A percentile compares a stretch with the other conserved stretches of the same genome.
Conservation (phyloP, 2,888 invertebrate species). For the Acrocyrtus sp. region DNA sequence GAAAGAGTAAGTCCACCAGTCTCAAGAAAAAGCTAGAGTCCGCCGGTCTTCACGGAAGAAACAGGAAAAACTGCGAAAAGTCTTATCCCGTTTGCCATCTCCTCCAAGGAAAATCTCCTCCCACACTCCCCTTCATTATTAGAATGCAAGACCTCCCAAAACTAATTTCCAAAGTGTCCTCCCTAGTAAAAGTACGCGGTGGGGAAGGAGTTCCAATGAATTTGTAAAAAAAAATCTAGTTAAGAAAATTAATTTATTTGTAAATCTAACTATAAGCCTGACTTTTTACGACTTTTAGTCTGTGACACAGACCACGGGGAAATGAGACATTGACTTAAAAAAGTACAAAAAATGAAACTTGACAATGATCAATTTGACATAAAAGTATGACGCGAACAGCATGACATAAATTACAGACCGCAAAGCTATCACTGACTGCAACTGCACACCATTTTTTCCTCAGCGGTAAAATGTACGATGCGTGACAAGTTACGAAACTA, state of each 20-base stretch:
- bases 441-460: no score
- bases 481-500: no score
- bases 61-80: slow-evolving; percentile 45
- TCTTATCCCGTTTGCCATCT: slow-evolving; percentile 51
- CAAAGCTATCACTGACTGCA: no score
- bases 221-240: slow-evolving; percentile 14
- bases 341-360: background rate
- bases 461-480: no score
- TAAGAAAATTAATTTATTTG: background rate
- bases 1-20: slow-evolving; percentile 9
- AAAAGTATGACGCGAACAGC: background rate
- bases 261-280: background rate
- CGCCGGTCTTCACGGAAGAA: slow-evolving; percentile 48
- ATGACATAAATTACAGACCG: no score
- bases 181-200: background rate
- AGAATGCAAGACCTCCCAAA: slow-evolving; percentile 43
- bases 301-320: background rate
- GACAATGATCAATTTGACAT: background rate
- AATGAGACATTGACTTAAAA: slow-evolving; percentile 2
- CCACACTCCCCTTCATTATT: slow-evolving; percentile 36
- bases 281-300: background rate
- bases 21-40: slow-evolving; percentile 30
- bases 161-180: slow-evolving; percentile 22
- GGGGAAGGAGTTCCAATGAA: slow-evolving; percentile 16
- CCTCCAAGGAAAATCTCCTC: slow-evolving; percentile 1